Evolutionary conservation across 2,113 vertebrate species (phyloP).

Genomic region (Syngnathus typhle): DNA sequence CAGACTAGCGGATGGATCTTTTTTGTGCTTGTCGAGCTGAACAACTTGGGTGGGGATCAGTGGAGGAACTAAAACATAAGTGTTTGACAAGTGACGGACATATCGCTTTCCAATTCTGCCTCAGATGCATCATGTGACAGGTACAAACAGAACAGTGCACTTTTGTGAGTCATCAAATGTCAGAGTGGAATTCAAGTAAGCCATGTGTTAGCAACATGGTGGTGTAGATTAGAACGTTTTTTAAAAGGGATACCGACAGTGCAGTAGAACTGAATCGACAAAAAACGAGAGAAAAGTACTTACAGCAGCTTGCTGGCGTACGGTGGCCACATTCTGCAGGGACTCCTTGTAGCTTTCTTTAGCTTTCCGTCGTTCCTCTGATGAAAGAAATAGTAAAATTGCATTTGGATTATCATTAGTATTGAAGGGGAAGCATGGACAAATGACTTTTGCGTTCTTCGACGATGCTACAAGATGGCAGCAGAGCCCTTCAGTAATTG

Average conservation of each 20-base stretch:
- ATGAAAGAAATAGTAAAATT: conserved; percentile 14
- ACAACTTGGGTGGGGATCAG: too few species aligned
- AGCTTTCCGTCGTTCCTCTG: conserved; percentile 69
- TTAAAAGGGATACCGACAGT: conserved; percentile 23
- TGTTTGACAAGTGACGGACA: conserved; percentile 29
- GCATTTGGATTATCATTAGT: background rate
- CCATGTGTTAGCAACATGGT: conserved; percentile 17
- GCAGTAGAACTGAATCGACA: conserved; percentile 10
- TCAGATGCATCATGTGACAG: conserved; percentile 20
- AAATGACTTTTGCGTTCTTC: background rate
- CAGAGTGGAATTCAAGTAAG: background rate
- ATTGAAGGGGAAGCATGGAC: background rate
- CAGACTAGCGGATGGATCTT: too few species aligned
- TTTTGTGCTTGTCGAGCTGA: too few species aligned
- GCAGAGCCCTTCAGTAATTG: too few species aligned
- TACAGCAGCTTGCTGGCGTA: conserved; percentile 83
- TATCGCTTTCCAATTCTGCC: conserved; percentile 10
- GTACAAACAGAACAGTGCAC: conserved; percentile 33
- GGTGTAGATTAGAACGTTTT: conserved; percentile 18
- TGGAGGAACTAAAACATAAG: background rate
- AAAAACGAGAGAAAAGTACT: conserved; percentile 40
- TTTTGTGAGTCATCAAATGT: background rate
- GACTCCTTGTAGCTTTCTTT: conserved; percentile 65
- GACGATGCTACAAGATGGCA: too few species aligned
- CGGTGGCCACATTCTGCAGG: conserved; percentile 65